Base-by-base conservation (phyloP, 2,113 vertebrate genomes). In the Tupaia chinensis region DNA sequence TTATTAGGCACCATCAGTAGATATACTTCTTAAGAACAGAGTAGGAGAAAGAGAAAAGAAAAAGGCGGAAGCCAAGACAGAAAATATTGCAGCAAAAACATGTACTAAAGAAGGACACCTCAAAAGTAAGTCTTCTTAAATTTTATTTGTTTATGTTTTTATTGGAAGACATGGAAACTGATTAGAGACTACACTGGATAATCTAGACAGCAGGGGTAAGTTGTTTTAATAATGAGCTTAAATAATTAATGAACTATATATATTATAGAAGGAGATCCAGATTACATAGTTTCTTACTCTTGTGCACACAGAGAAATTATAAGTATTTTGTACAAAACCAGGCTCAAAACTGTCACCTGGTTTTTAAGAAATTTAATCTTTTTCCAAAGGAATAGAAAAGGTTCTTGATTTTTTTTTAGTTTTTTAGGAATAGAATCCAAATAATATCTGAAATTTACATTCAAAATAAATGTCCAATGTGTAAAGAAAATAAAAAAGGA, bases 371-470 rank as follows among this genome's bases (percentile, higher is more conserved):
- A n/a, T 13, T 81, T 19, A 73, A 60, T 87, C 4, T 70, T 23
- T 15, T 92, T 89, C 23, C 9, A 60, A 56, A 2, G 2, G 22
- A 76, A 66, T 58, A 7, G 9, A 92, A n/a, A 61, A 74, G 3
- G 56, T 61, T 7, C 53, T 76, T 44, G 60, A 19, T 93, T 44
- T 44, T 44, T 44, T 44, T 44, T 44, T 44, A 68, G 63, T n/a
- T 94, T 90, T 93, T 22, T 4, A 80, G 8, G 9, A 87, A 76
- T 44, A 60, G 22, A 70, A 85, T 88, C 60, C 93, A 95, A 78
- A 53, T 79, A 63, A 32, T 91, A 9, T 27, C 69, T 91, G 61
- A 20, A 12, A n/a, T 27, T 25, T 44, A 83, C 60, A 84, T 70
- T 87, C 25, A 44, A 89, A 95, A 89, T 88, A 60, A 65, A 77